Evolutionary conservation across 2,888 invertebrate species (phyloP), one percentile per base, ranked within the genome.

Genomic region (Synanthedon tipuliformis): DNA sequence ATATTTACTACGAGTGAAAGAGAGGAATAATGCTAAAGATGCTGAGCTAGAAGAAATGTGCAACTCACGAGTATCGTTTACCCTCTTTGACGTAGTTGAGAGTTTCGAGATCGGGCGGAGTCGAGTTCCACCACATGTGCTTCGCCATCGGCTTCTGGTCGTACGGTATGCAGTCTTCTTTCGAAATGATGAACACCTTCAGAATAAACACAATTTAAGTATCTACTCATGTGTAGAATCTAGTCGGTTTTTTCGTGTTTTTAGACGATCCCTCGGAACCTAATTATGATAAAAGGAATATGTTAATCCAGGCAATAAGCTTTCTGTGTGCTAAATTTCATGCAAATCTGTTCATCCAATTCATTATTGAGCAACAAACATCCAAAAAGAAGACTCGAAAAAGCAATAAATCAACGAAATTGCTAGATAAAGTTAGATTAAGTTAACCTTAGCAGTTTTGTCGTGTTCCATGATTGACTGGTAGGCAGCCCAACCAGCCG

Each of bases 401-500:
- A 34, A 8, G 34, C 34, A 10, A 4, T 27, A 41, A 11, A 41
- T 12, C 5, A 41, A 41, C 11, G 4, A 34, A 7, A 34, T 10
- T 34, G 10, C 34, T 10, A 34, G 2, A 45, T 41, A 5, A 8
- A 34, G 8, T 34, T 34, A 8, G 34, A 27, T 34, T 2, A 34
- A 10, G 45, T 12, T 49, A 61, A 81, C 85, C 79, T 83, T 85
- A 8, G 86, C 86, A 3, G 55, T 71, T 45, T 71, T 68, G 57
- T 86, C 85, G 51, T 80, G 71, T 23, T 81, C 66, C 69, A 68
- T 71, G 54, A 86, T 86, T 13, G 85, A 64, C 11, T 68, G 61
- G 59, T 83, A 85, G 0, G 83, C 86, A 0, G 78, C 73, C 86
- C 85, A 86, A 53, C 75, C 85, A 0, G 86, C 86, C 0, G 76